Evolutionary conservation across 2,113 vertebrate genomes (phyloP).

Genomic region (Pantherophis guttatus): DNA sequence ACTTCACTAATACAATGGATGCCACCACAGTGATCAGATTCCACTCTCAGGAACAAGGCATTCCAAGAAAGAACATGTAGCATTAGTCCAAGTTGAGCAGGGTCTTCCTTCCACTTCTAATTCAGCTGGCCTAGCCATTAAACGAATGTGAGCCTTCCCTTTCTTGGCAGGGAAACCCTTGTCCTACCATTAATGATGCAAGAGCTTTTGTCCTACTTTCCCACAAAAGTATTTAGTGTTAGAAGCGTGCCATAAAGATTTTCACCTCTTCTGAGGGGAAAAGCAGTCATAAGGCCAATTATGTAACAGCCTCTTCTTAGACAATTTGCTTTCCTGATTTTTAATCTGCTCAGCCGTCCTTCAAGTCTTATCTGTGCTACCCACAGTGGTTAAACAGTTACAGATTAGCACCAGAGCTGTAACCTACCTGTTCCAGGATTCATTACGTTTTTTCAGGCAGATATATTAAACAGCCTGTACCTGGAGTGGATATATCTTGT

Average conservation of each 20-base stretch:
- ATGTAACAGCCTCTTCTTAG: slow-evolving; percentile 49
- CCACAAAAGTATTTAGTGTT: background rate
- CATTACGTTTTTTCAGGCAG: slow-evolving; percentile 57
- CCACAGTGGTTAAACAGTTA: slow-evolving; percentile 50
- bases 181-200: fast-evolving
- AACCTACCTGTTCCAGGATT: slow-evolving; percentile 52
- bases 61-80: background rate
- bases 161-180: fast-evolving
- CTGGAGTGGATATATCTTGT: background rate
- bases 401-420: slow-evolving; percentile 56
- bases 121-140: background rate
- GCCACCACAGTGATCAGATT: background rate
- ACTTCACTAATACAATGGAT: background rate
- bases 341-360: slow-evolving; percentile 66
- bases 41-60: background rate
- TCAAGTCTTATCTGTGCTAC: slow-evolving; percentile 49
- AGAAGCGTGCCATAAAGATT: slow-evolving; percentile 18
- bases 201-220: background rate
- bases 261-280: slow-evolving; percentile 36
- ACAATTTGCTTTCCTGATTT: slow-evolving; percentile 59
- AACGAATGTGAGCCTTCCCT: fast-evolving
- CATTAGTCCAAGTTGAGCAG: background rate
- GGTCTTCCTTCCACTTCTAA: background rate
- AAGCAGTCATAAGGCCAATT: slow-evolving; percentile 46
- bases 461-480: slow-evolving; percentile 7